Base-by-base conservation (phyloP, 2,888 invertebrate genomes). In the Hecatera dysodea region DNA sequence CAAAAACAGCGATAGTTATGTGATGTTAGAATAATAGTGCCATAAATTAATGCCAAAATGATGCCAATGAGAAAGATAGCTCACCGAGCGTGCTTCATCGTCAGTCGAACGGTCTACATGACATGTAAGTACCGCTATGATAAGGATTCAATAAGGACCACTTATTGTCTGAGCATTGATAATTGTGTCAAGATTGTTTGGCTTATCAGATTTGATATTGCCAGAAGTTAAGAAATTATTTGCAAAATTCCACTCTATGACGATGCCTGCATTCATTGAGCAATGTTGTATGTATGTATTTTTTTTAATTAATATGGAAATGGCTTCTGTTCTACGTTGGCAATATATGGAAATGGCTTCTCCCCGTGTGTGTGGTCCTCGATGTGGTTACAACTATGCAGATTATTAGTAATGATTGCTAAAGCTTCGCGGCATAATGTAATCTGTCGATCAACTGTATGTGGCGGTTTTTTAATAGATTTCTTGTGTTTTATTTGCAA, bases 31-130 rank as follows among this genome's bases (percentile, higher is more conserved):
- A 29, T 63, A 48, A 42, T 57, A 50, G 67, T 80, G 67, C 53
- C 50, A 53, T 52, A 56, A 56, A 33, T 56, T 59, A 67, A 65
- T 73, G 46, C 55, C n/a, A 88, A 83, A 87, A 95, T 95, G 93
- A 80, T 92, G 62, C 92, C 92, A 44, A 72, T 93, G 50, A 89
- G 92, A n/a, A 95, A 95, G 80, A 83, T 95, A 12, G 89, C 88
- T 2, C 94, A 95, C 73, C 91, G 94, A 7, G 88, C 94, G 9
- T 94, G 94, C 81, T 96, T 95, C 83, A 77, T 95, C 77, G 81
- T 94, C n/a, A 95, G 95, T 86, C 90, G 93, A 65, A 93, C 94
- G 22, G 87, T 96, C 36, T 96, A 96, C 81, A 90, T 96, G 91
- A 96, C 96, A 79, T 96, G 96, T 96, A 86, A 96, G 96, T 95